Conservation (phyloP, 2,797 vertebrate genomes). For the Hoplostethus atlanticus region DNA sequence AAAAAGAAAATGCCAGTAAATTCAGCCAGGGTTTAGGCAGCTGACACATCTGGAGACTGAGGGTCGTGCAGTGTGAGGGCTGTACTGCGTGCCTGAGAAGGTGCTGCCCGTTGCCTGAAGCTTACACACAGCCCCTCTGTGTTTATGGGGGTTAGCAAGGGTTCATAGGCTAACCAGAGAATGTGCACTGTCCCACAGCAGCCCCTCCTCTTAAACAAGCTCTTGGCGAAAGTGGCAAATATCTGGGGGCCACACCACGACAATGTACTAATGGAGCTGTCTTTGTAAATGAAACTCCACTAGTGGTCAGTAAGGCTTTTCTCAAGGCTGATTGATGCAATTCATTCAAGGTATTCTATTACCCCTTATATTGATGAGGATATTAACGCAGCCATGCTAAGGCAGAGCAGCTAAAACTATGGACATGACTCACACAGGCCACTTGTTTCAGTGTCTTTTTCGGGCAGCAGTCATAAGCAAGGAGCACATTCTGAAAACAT, state of each 20-base stretch:
- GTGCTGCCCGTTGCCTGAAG: slow-evolving; percentile 35
- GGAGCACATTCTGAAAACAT: slow-evolving; percentile 34
- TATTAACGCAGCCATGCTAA: background rate
- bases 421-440: background rate
- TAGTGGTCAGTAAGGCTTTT: background rate
- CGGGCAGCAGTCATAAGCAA: slow-evolving; percentile 5
- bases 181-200: slow-evolving; percentile 60
- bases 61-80: background rate
- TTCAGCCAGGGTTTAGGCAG: background rate
- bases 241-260: slow-evolving; percentile 42
- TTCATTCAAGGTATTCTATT: no score
- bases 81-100: slow-evolving; percentile 11
- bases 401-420: background rate
- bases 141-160: slow-evolving; percentile 70
- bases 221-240: slow-evolving; percentile 64
- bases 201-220: slow-evolving; percentile 52
- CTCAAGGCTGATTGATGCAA: no score
- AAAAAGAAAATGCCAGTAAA: background rate
- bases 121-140: slow-evolving; percentile 41
- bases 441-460: slow-evolving; percentile 26
- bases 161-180: slow-evolving; percentile 72
- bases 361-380: no score
- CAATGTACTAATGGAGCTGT: slow-evolving; percentile 48
- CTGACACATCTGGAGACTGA: slow-evolving; percentile 25
- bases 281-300: slow-evolving; percentile 1